Percentiles rank a stretch among this genome's conserved stretches.
These are phyloP conservation scores for Peromyscus eremicus DNA, from an alignment of 2,797 vertebrate genomes.

Conservation along the genomic window DNA sequence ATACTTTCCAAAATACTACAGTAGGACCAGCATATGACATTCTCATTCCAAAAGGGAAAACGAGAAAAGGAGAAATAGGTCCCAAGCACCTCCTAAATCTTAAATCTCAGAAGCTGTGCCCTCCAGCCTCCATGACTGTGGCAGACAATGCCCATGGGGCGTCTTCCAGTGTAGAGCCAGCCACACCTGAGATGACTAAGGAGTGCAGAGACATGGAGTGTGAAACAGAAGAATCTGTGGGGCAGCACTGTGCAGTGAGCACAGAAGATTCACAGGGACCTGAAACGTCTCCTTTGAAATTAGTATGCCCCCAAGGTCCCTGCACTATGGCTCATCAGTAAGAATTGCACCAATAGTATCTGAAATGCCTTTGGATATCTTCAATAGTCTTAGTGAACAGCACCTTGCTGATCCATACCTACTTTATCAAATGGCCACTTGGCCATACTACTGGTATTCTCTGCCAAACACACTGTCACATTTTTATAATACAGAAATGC, in stretches of 20 bases:
- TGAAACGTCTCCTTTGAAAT: constrained; percentile 16
- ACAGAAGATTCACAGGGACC: background rate
- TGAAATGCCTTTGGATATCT: background rate
- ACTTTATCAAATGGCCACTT: background rate
- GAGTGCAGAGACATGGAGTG: too few species aligned
- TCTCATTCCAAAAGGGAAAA: background rate
- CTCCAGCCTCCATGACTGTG: background rate
- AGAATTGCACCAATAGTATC: background rate
- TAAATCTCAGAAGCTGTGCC: background rate
- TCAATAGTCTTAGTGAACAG: background rate
- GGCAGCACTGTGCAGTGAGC: background rate
- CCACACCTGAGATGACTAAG: background rate
- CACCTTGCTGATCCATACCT: background rate
- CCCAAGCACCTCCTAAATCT: background rate
- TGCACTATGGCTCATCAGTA: background rate
- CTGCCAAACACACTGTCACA: background rate
- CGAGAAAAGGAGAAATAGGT: background rate
- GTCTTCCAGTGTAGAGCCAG: background rate
- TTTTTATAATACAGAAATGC: background rate
- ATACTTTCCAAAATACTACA: background rate
- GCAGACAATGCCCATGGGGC: background rate
- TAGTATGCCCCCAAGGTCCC: background rate
- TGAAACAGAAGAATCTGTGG: background rate
- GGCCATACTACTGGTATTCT: background rate
- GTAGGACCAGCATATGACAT: background rate